Base-by-base conservation (phyloP, 2,888 invertebrate genomes). In the Ennomos fuscantarius region DNA sequence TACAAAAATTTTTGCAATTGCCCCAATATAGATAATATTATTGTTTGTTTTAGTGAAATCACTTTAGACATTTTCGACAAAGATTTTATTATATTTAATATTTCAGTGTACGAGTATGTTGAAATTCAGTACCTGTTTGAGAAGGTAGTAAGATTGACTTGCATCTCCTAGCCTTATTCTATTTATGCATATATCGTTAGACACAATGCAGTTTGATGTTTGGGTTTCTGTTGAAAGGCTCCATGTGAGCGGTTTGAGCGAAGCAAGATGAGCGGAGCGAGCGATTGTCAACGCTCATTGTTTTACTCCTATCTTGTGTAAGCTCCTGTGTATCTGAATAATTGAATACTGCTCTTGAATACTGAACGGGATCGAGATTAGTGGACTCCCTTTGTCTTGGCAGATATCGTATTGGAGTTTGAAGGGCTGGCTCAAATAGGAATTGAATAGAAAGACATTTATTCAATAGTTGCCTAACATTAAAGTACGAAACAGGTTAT, bases 181-280 rank as follows among this genome's bases (percentile, higher is more conserved):
- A 11, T 34, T 44, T 58, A 12, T 58, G 40, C 52, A 34, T 49
- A 36, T 48, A 35, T 41, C 40, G 49, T 53, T 12, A 15, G 36
- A 45, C 40, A 55, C 60, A 60, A 55, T 60, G 52, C 60, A 52
- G 53, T 52, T 55, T 55, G 60, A 55, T 55, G 55, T 44, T 55
- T 49, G 37, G 48, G 51, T 55, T 52, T 55, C 49, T 42, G 44
- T 45, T 42, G 55, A 58, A 39, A 48, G 44, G 52, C 57, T 44
- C 48, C 44, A 48, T 39, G 47, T 32, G 52, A 58, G 57, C 57
- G 39, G 32, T 13, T 13, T 42, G 46, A 56, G 56, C 50, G 45
- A 45, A 55, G 50, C 40, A 32, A 41, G 31, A 43, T 32, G 44
- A 50, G 51, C 15, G 1, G 51, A 56, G 46, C 52, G 39, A 13